Evolutionary conservation across 2,888 invertebrate species (phyloP), one percentile per base, ranked within the genome.

Genomic region (Drosophila vallismaia): DNA sequence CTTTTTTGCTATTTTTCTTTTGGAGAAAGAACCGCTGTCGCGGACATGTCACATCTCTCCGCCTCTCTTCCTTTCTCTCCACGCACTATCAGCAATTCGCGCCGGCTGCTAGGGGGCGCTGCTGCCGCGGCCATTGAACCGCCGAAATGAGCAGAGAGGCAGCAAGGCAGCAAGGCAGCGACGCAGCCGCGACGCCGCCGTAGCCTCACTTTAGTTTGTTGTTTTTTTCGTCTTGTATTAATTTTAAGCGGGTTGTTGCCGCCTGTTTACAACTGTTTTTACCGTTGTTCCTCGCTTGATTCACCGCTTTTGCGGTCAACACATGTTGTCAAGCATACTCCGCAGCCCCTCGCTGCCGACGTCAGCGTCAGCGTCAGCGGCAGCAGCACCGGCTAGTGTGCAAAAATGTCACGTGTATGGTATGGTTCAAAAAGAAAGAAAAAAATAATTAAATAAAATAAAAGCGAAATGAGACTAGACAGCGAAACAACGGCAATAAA

Each of bases 261-360:
- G 75, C 64, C 57, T 64, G 42, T 36, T 81, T 85, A 81, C 83
- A 81, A 82, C 81, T 82, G 86, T 83, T 83, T 77, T 86, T 83
- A 81, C 81, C 83, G 81, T 82, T 82, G 70, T 60, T 36, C 68
- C 66, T 75, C 38, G 70, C 54, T 75, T 68, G 72, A 75, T 74
- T 76, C 76, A 64, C 36, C 48, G 42, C 44, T 68, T 81, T 84
- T 72, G 62, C 74, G 64, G 67, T 71, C 62, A 72, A 46, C 56
- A 64, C 44, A 67, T 71, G 46, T 71, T 33, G 59, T 33, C 45
- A 45, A 42, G 28, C 31, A 12, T 31, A 10, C 26, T 63, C 9
- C 51, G n/a, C 53, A 29, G 54, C 52, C 24, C 19, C 53, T 19
- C 19, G 1, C 19, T 19, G 31, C 28, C 33, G 3, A 26, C n/a